Evolutionary conservation across 2,888 invertebrate genomes (phyloP), one percentile per base, ranked within the genome.

Genomic region (Slavum lentiscoides): DNA sequence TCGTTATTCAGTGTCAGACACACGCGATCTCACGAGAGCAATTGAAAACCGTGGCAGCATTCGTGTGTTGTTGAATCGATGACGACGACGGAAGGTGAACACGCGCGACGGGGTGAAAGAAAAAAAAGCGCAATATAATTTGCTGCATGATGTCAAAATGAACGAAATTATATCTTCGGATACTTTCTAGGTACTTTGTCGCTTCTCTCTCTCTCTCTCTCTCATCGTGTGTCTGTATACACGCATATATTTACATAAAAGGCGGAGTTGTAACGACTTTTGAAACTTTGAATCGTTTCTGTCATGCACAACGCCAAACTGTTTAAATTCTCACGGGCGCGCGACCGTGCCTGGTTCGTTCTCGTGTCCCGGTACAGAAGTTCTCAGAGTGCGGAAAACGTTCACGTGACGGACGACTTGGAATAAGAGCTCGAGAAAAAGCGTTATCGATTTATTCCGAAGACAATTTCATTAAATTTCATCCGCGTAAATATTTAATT

Each of bases 221-320:
- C 17, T 0, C 55, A 5, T 59, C 15, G n/a, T 61, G 21, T 53
- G 8, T 21, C 15, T 1, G 55, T 55, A 13, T 70, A 37, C n/a
- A 37, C 23, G 15, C 30, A 58, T 43, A 39, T 61, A 61, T 62
- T 39, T 61, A 39, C 70, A 30, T 19, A 55, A 39, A 70, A 70
- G 53, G 30, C 30, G 69, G 69, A 61, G 61, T 61, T 62, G 80
- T 64, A 72, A 80, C 80, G 80, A 80, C 70, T 80, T 80, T 66
- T 43, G 70, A 72, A 80, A 80, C 80, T 80, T 72, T 58, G 70
- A 80, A 80, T 80, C 70, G 80, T 72, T 80, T 80, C 80, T 80
- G 80, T 80, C 80, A 80, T 80, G 80, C 80, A 80, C 80, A 80
- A 80, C 80, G 70, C 80, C 64, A 70, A 80, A 80, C 80, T 80